A percentile compares a stretch with the other conserved stretches of the same genome.
Evolutionary conservation across 1,140 invertebrate genomes (phyloP).

Genomic region (Polypedilum pembai): DNA sequence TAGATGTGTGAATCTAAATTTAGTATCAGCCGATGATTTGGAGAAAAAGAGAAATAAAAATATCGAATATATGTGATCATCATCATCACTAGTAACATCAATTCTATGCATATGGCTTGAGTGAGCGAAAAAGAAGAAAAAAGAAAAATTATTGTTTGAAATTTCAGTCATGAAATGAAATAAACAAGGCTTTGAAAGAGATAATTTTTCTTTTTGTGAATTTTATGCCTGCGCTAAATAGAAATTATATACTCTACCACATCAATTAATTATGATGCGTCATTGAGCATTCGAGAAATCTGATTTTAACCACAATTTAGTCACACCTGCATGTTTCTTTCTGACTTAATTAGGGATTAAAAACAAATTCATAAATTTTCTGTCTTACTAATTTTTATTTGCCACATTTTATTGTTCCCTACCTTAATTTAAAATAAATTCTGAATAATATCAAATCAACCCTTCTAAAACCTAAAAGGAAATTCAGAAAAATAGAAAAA

Average conservation of each 20-base stretch:
- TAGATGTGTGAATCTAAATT: no score
- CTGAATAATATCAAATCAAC: background rate
- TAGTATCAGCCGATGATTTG: no score
- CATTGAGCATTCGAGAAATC: background rate
- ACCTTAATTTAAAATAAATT: background rate
- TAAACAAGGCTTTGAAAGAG: background rate
- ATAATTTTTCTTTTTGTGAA: slow-evolving; percentile 17
- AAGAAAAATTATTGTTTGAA: slow-evolving; percentile 4
- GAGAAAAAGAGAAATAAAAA: no score
- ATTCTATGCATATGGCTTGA: background rate
- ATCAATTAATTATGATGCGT: background rate
- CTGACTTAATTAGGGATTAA: no score
- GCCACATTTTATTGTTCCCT: background rate
- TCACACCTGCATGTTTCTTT: background rate
- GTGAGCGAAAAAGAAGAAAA: background rate
- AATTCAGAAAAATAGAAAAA: background rate
- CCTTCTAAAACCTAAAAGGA: background rate
- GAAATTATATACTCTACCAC: slow-evolving; percentile 8
- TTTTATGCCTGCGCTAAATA: background rate
- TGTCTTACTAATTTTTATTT: background rate
- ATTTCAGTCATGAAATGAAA: slow-evolving; percentile 12
- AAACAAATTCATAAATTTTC: background rate
- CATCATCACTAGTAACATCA: background rate
- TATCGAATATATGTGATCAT: background rate
- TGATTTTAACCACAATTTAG: background rate